These are phyloP conservation scores for Axinella damicornis DNA, from an alignment of 37 sponge, comb jelly and placozoan genomes.

Conservation along the genomic window DNA sequence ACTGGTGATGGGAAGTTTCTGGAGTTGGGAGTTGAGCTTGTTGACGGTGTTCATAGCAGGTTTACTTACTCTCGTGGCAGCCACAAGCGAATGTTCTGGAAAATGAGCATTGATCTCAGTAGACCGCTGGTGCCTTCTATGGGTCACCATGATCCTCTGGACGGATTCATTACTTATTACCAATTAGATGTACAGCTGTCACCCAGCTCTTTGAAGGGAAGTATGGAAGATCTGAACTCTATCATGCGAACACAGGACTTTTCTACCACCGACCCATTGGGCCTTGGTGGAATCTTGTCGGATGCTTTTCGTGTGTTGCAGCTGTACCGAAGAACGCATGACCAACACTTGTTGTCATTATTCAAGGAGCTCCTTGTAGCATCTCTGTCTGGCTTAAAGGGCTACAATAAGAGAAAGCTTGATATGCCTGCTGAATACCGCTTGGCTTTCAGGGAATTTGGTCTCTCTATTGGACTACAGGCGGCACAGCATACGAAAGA, in stretches of 20 bases:
- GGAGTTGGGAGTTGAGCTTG: not conserved
- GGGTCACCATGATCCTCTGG: conserved; percentile 26
- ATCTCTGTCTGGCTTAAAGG: not conserved
- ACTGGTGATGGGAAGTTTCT: not conserved
- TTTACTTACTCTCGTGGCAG: conserved; percentile 1
- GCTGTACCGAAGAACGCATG: not conserved
- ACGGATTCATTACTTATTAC: conserved; percentile 14
- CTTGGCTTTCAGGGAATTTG: conserved; percentile 10
- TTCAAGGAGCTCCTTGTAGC: not conserved
- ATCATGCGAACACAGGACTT: conserved; percentile 5
- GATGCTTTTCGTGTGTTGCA: conserved; percentile 2
- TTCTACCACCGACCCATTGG: conserved; percentile 8
- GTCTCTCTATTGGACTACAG: conserved; percentile 12
- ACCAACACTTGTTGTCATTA: not conserved
- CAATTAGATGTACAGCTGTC: not conserved
- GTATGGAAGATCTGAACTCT: not conserved
- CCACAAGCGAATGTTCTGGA: conserved; percentile 8
- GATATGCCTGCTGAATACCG: not conserved
- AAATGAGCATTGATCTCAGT: conserved; percentile 26
- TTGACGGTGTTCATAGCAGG: not conserved
- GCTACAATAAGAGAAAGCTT: not conserved
- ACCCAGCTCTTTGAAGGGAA: not conserved
- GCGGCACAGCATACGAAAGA: not conserved
- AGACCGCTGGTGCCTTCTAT: conserved; percentile 20
- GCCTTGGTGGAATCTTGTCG: conserved; percentile 3